Percentiles rank a stretch among this genome's conserved stretches.
Evolutionary conservation across 2,113 vertebrate species (phyloP).

Genomic region (Rhizomys pruinosus): DNA sequence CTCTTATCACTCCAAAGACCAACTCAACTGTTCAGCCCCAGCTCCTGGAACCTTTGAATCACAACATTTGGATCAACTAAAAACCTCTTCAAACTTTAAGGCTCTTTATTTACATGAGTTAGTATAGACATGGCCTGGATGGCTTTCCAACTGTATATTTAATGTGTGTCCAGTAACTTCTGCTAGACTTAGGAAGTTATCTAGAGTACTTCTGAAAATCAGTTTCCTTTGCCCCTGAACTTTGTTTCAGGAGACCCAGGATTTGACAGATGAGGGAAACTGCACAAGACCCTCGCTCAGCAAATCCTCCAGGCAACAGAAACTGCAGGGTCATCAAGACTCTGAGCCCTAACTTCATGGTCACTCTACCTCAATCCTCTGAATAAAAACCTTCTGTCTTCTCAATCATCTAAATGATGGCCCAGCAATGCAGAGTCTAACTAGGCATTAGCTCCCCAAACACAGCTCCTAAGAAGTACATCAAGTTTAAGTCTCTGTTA

Average conservation of each 20-base stretch:
- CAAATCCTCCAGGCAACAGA: not conserved
- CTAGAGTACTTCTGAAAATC: not conserved
- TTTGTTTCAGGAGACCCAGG: not conserved
- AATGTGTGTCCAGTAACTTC: not conserved
- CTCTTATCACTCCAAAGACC: not conserved
- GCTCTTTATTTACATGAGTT: not conserved
- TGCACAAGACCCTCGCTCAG: not conserved
- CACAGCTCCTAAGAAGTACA: not conserved
- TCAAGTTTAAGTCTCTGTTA: not conserved
- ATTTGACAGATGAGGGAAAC: not conserved
- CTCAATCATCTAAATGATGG: not conserved
- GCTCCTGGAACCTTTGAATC: not conserved
- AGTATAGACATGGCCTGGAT: not conserved
- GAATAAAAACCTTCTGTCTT: slow-evolving; percentile 18
- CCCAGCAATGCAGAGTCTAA: not conserved
- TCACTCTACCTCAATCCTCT: not conserved
- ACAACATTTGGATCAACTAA: slow-evolving; percentile 15
- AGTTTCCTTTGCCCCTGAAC: not conserved
- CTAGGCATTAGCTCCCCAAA: not conserved
- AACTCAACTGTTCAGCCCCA: not conserved
- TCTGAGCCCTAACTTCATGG: not conserved
- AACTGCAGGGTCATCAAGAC: not conserved
- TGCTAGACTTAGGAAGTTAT: not conserved
- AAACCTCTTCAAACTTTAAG: not conserved
- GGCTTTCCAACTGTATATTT: not conserved